A percentile compares a stretch with the other conserved stretches of the same genome.
Conservation (phyloP, 2,113 vertebrate genomes). For the Pterophyllum scalare region DNA sequence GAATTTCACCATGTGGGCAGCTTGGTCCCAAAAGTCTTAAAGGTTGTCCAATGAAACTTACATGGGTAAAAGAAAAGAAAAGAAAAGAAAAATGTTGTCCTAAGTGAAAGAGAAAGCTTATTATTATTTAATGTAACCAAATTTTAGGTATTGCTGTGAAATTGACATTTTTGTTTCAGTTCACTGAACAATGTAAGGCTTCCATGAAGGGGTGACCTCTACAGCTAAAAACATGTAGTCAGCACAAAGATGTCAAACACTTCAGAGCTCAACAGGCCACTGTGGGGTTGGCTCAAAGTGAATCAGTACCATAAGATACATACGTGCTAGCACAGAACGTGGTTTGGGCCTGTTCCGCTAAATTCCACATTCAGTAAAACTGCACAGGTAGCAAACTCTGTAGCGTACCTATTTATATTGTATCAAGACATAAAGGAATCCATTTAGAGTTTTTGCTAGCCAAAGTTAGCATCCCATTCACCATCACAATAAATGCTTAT, state of each 20-base stretch:
- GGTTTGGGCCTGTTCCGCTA: not conserved
- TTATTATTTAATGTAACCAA: not conserved
- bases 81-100: too few relatives aligned
- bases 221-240: too few relatives aligned
- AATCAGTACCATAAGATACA: not conserved
- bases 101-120: not conserved
- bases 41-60: constrained; percentile 1
- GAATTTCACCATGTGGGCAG: not conserved
- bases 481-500: too few relatives aligned
- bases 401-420: not conserved
- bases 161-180: not conserved
- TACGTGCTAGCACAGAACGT: fast-evolving
- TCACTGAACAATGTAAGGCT: not conserved
- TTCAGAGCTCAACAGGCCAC: not conserved
- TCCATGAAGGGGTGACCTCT: not conserved
- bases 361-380: not conserved
- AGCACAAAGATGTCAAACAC: not conserved
- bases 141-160: not conserved
- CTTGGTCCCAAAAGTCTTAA: not conserved
- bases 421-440: not conserved
- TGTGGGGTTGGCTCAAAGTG: not conserved
- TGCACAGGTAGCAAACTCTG: not conserved
- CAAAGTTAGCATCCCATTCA: not conserved
- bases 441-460: not conserved
- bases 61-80: not conserved